Conservation (phyloP, 2,888 invertebrate species). For the Drosophila atripex region DNA sequence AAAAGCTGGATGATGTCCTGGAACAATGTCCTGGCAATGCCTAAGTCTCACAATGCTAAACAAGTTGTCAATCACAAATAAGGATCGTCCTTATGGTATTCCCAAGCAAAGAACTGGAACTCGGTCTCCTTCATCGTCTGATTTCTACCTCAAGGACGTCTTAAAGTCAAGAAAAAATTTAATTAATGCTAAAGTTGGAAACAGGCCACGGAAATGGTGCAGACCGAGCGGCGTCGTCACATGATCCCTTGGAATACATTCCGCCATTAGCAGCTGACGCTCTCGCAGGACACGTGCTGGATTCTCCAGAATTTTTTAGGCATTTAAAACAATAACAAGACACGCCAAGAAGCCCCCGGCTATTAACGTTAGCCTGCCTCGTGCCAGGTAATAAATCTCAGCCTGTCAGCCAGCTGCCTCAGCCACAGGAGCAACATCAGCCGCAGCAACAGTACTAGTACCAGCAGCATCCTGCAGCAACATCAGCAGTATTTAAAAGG, state of each 20-base stretch:
- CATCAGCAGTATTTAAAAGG: conserved; percentile 44
- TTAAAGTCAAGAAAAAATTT: conserved; percentile 61
- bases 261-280: conserved; percentile 54
- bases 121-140: conserved; percentile 4
- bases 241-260: conserved; percentile 47
- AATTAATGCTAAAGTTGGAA: conserved; percentile 51
- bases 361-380: conserved; percentile 58
- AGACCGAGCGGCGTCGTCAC: conserved; percentile 39
- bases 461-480: conserved; percentile 23
- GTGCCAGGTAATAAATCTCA: conserved; percentile 69
- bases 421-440: conserved; percentile 10
- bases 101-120: background rate
- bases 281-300: conserved; percentile 32
- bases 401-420: conserved; percentile 59
- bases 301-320: conserved; percentile 42
- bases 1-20: conserved; percentile 23
- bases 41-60: conserved; percentile 35
- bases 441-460: conserved; percentile 19
- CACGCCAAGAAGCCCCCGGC: conserved; percentile 37
- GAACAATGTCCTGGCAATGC: conserved; percentile 6
- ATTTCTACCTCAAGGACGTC: conserved; percentile 43
- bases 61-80: conserved; percentile 58
- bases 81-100: conserved; percentile 5
- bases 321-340: conserved; percentile 58
- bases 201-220: background rate